Base-by-base conservation (phyloP, 1,140 invertebrate genomes). In the Diabrotica undecimpunctata region DNA sequence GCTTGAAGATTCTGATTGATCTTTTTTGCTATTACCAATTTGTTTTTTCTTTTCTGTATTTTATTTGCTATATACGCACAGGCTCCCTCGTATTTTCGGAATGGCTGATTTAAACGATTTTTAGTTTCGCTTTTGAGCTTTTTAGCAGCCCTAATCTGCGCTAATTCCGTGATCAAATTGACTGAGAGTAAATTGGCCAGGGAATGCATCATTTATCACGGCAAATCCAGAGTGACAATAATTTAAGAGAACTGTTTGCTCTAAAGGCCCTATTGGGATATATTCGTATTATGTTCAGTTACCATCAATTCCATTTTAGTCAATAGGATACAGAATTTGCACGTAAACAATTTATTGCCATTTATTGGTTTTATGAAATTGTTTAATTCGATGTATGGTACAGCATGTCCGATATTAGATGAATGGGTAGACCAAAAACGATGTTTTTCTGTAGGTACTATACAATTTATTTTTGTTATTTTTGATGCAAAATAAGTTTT, bases 301-400 rank as follows among this genome's bases (percentile, higher is more conserved):
- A 46, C 41, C 41, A 46, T 46, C 41, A 46, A 46, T 46, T 46
- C n/a, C 41, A n/a, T 46, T 46, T 46, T 46, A 46, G 41, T 46
- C 41, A 46, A 46, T 46, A 46, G 41, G 8, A 10, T 46, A 46
- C 8, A 8, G 8, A 46, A 46, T 46, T 46, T 46, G 41, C 8
- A 46, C n/a, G 8, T 46, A 46, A 46, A 46, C n/a, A 46, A 46
- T 46, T 46, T 46, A 46, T 46, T 10, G 41, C 41, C n/a, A 10
- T 8, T 46, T n/a, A 46, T 46, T 10, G 8, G n/a, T 46, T 10
- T 46, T 46, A 46, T 46, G 41, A 46, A n/a, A 46, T 5, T 8
- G 41, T 10, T 46, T 46, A 46, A 46, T 10, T n/a, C 41, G n/a
- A 46, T 8, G 41, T 8, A 25, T 25, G 25, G 25, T 25, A 25